phyloP scores from a whole-genome alignment of 2,113 vertebrate species.

The Strigops habroptila region DNA sequence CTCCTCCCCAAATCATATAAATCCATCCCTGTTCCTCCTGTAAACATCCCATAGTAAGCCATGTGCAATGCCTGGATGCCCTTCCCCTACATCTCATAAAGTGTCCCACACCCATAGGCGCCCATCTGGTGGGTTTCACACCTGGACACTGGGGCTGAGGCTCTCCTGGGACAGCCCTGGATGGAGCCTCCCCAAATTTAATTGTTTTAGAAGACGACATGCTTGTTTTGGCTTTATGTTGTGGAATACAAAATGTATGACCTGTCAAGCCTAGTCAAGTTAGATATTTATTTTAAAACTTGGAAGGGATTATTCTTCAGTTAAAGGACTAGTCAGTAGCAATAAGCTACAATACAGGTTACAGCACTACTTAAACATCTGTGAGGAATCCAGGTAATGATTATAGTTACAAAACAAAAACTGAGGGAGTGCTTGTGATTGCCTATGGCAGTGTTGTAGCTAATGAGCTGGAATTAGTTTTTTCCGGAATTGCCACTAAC shows the following conservation, averaged over 20 bases:
- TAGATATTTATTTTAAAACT: neutral
- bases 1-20: neutral
- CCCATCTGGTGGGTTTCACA: neutral
- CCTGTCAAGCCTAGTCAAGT: neutral
- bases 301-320: neutral
- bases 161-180: neutral
- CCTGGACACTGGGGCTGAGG: too few relatives aligned
- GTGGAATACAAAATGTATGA: neutral
- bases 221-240: neutral
- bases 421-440: neutral
- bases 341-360: neutral
- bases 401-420: neutral
- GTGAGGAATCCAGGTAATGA: neutral
- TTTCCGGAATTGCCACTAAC: neutral
- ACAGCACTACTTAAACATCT: neutral
- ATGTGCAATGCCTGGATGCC: neutral
- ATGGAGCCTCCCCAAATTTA: rapidly evolving
- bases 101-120: too few relatives aligned
- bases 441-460: neutral
- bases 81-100: neutral
- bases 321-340: neutral
- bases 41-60: neutral
- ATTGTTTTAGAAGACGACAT: neutral
- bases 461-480: neutral
- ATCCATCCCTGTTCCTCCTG: neutral